These are phyloP conservation scores for Sylvicola cinctus DNA, from an alignment of 2,888 invertebrate genomes.

Conservation along the genomic window DNA sequence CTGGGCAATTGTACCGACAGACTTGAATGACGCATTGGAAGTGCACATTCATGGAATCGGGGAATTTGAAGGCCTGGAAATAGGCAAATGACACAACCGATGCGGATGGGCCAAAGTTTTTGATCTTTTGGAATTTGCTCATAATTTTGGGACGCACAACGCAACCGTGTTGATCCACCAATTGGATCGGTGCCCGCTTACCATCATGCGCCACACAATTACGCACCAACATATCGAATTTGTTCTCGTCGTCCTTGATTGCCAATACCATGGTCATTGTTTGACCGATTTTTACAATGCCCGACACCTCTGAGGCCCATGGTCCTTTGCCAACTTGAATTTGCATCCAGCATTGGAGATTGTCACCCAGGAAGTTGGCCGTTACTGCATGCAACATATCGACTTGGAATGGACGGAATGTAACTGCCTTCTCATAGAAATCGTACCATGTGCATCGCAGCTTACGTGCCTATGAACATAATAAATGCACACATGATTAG, in stretches of 20 bases:
- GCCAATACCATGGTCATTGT: constrained; percentile 95
- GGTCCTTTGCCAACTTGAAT: constrained; percentile 92
- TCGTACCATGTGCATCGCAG: constrained; percentile 90
- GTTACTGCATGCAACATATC: constrained; percentile 90
- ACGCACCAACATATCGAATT: constrained; percentile 86
- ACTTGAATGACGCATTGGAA: constrained; percentile 94
- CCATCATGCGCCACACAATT: constrained; percentile 92
- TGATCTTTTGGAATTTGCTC: constrained; percentile 89
- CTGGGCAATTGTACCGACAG: constrained; percentile 81
- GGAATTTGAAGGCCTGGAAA: constrained; percentile 94
- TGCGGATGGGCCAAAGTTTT: constrained; percentile 86
- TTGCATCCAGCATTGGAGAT: constrained; percentile 94
- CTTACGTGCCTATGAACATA: constrained; percentile 37
- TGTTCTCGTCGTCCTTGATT: constrained; percentile 88
- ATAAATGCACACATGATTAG: not conserved
- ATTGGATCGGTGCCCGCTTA: constrained; percentile 77
- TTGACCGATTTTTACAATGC: constrained; percentile 88
- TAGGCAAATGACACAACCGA: constrained; percentile 88
- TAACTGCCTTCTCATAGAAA: constrained; percentile 86
- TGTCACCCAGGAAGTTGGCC: constrained; percentile 87
- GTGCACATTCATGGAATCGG: constrained; percentile 91
- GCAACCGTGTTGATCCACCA: constrained; percentile 85
- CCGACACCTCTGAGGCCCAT: constrained; percentile 92
- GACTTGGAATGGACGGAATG: constrained; percentile 87
- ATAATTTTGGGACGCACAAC: constrained; percentile 86